Conservation (phyloP, 1,140 invertebrate species). For the Drosophila willistoni region DNA sequence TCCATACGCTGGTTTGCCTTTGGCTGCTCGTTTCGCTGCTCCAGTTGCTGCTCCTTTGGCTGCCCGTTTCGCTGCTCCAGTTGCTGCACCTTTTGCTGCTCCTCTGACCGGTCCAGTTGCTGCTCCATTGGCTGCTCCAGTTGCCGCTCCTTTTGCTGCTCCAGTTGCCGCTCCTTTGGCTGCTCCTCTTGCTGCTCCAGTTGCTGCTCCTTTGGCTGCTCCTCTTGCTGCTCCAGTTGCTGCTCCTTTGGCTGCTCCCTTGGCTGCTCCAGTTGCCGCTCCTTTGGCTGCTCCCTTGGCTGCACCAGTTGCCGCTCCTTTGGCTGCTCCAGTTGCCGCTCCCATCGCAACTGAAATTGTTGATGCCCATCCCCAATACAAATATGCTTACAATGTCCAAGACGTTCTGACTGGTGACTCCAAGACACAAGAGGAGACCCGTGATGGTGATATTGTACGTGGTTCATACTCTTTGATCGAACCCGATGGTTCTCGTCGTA, state of each 20-base stretch:
- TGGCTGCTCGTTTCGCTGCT: conserved; percentile 7
- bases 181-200: conserved; percentile 55
- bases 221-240: conserved; percentile 65
- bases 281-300: conserved; percentile 42
- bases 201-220: conserved; percentile 49
- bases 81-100: conserved; percentile 57
- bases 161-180: conserved; percentile 54
- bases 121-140: conserved; percentile 4
- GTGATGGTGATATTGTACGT: conserved; percentile 85
- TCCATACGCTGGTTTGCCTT: conserved; percentile 20
- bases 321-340: conserved; percentile 57
- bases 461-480: conserved; percentile 85
- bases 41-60: conserved; percentile 59
- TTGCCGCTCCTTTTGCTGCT: conserved; percentile 50
- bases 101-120: conserved; percentile 38
- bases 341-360: conserved; percentile 71
- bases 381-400: conserved; percentile 85
- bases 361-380: conserved; percentile 85
- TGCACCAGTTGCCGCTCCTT: conserved; percentile 35
- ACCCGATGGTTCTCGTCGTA: conserved; percentile 85
- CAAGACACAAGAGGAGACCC: conserved; percentile 85
- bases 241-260: conserved; percentile 52
- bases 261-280: conserved; percentile 68
- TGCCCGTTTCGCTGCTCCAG: conserved; percentile 42
- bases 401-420: conserved; percentile 85